Evolutionary conservation across 1,140 invertebrate species (phyloP), one percentile per base, ranked within the genome.

Genomic region (Cherax quadricarinatus): DNA sequence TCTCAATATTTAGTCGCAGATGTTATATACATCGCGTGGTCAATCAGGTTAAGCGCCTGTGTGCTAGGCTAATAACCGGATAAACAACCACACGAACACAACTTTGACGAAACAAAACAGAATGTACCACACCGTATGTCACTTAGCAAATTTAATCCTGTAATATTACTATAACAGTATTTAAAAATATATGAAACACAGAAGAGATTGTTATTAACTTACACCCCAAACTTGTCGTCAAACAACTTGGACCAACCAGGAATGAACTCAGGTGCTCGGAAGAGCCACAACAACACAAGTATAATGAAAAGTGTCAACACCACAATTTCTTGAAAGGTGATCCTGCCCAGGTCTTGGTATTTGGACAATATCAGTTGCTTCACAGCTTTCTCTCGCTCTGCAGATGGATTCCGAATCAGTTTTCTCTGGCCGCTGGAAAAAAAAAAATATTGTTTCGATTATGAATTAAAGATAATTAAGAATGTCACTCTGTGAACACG

Each of bases 311-410:
- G 94, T n/a, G 94, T 70, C 14, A 95, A 84, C 0, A 98, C 97
- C 24, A 96, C 96, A 7, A 94, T 95, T 95, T 99, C 98, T 88
- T 98, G 97, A 96, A 97, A 98, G 70, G 96, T 97, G 94, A 98
- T 96, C 0, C 97, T 96, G 57, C 98, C 98, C 79, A 98, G 96
- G 90, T 96, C 96, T 90, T 96, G 95, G 95, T 98, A 98, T 94
- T 75, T 75, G 21, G 70, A 5, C 2, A 30, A 4, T 4, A 75
- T 21, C 21, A 75, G 70, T 7, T 75, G 21, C n/a, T 75, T 75
- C n/a, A 75, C 70, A 4, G 70, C 70, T 7, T 10, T 30, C 70
- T 75, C 7, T 30, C 70, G 70, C 21, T 75, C 70, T 3, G 5
- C 9, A 10, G 70, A 30, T 30, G 24, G n/a, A 21, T 41, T 21